Conservation (phyloP, 2,888 invertebrate genomes). For the Nyleta sp. region DNA sequence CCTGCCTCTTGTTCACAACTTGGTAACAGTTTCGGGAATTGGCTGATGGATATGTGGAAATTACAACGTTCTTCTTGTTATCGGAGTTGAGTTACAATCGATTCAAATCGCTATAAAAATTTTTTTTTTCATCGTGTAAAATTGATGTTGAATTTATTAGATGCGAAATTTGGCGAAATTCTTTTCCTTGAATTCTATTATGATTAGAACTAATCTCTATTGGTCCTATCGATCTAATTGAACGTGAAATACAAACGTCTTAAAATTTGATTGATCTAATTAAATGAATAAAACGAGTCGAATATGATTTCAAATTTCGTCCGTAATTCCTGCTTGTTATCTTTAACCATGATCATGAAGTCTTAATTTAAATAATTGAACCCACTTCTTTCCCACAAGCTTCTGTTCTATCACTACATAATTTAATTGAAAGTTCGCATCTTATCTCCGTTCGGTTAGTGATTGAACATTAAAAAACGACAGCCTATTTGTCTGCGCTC, state of each 20-base stretch:
- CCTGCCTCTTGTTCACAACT: slow-evolving; percentile 47
- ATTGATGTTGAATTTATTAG: no score
- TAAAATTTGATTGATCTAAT: no score
- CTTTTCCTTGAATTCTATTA: no score
- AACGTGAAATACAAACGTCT: no score
- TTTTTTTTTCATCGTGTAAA: no score
- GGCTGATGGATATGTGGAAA: slow-evolving; percentile 27
- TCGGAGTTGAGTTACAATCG: not conserved
- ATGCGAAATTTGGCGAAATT: no score
- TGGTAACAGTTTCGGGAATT: slow-evolving; percentile 38
- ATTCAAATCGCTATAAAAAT: no score
- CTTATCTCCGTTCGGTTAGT: slow-evolving; percentile 25
- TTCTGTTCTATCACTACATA: slow-evolving; percentile 9
- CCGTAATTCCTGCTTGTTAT: not conserved
- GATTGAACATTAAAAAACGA: slow-evolving; percentile 28
- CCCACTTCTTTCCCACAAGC: slow-evolving; percentile 18
- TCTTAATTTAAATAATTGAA: slow-evolving; percentile 9
- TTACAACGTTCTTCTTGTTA: slow-evolving; percentile 4
- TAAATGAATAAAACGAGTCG: no score
- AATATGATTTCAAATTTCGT: no score
- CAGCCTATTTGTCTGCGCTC: slow-evolving; percentile 45
- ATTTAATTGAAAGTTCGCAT: slow-evolving; percentile 32
- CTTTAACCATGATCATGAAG: not conserved
- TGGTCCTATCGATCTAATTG: no score
- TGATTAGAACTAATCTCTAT: no score